Evolutionary conservation across 2,113 vertebrate genomes (phyloP).

Genomic region (Turdus rufiventris): DNA sequence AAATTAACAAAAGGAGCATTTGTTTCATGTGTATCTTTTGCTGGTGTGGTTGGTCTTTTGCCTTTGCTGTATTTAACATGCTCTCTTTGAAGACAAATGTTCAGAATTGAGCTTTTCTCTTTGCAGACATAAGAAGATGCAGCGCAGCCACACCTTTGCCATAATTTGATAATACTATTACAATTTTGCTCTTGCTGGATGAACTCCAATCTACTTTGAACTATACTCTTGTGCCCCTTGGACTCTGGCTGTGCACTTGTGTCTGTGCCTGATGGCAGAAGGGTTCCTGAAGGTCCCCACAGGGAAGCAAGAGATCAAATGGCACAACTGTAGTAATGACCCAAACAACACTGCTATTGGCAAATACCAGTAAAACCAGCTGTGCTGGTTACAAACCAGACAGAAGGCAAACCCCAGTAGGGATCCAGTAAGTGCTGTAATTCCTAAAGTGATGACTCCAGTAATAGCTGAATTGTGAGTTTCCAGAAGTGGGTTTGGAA

Average conservation of each 20-base stretch:
- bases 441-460: slow-evolving; percentile 36
- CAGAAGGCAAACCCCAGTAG: slow-evolving; percentile 28
- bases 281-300: not conserved
- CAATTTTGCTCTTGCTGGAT: not conserved
- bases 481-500: slow-evolving; percentile 17
- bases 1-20: not conserved
- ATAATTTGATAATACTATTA: not conserved
- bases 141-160: not conserved
- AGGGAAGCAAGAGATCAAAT: not conserved
- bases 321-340: not conserved
- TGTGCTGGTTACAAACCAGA: slow-evolving; percentile 49
- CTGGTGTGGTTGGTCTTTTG: not conserved
- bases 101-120: slow-evolving; percentile 2
- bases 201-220: not conserved
- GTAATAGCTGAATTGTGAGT: slow-evolving; percentile 32
- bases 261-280: not conserved
- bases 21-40: not conserved
- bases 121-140: not conserved
- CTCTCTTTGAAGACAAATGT: slow-evolving; percentile 17
- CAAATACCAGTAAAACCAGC: slow-evolving; percentile 56
- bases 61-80: not conserved
- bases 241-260: rapidly evolving
- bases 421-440: slow-evolving; percentile 4
- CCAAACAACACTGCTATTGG: slow-evolving; percentile 40
- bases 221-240: not conserved